Base-by-base conservation (phyloP, 2,113 vertebrate genomes). In the Mustelus asterias region DNA sequence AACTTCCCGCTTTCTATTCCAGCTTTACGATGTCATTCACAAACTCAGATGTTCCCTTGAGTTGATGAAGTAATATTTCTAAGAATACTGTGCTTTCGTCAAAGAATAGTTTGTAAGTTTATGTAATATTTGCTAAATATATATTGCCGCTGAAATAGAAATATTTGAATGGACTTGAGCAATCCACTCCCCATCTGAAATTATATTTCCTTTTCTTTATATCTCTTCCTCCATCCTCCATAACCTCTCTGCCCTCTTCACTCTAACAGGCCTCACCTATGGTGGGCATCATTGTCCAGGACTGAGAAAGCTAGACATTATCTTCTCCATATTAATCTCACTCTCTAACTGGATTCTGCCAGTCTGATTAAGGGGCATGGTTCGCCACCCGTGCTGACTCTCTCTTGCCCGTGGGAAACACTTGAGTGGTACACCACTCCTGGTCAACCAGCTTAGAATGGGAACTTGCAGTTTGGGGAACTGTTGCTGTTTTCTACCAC, bases 101-200 rank as follows among this genome's bases (percentile, higher is more conserved):
- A 14, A 13, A 54, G 44, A 48, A 54, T 58, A 58, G 48, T 16
- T 60, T 9, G 11, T 60, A 60, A 63, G 54, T 48, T 90, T 60
- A n/a, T 90, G 88, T n/a, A 90, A 90, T 90, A 58, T 60, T 63
- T 60, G 60, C 88, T 90, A 90, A 16, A 90, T 89, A 89, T 89
- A 58, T 24, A 58, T 29, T n/a, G 26, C 88, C 33, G 11, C 88
- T 60, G 88, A 13, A 90, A 10, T 3, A 14, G 60, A 24, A 60
- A 60, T 11, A 33, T 60, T 16, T 1, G 5, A 60, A 58, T 24
- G 22, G 26, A 29, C 48, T 54, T 11, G 1, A 60, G 54, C 54
- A 14, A n/a, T 0, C 54, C 54, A 5, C 13, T 29, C 54, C 20
- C 24, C 26, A n/a, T 54, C 14, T 18, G 41, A 20, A 83, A 83